Conservation (phyloP, 2,888 invertebrate genomes). For the Pyrochroa serraticornis region DNA sequence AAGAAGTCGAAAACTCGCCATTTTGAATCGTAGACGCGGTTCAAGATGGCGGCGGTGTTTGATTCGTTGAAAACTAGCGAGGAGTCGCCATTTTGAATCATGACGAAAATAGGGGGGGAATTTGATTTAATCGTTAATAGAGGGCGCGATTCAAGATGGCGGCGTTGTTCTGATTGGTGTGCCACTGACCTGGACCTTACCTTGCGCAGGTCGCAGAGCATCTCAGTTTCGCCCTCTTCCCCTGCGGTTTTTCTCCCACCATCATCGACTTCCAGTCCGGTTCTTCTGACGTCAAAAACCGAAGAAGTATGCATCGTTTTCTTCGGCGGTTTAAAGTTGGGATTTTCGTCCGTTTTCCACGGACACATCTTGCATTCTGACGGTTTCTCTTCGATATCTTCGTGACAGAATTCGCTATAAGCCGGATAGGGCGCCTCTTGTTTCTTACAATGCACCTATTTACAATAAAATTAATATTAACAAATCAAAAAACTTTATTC, state of each 20-base stretch:
- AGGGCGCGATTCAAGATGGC: no score
- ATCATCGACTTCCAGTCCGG: conserved; percentile 11
- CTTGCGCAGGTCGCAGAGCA: conserved; percentile 24
- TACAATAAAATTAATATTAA: conserved; percentile 7
- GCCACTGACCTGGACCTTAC: conserved; percentile 1
- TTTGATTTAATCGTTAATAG: no score
- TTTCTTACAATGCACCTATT: conserved; percentile 37
- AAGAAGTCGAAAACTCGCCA: no score
- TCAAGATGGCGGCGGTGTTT: no score
- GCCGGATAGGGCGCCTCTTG: conserved; percentile 44
- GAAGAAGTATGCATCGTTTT: conserved; percentile 33
- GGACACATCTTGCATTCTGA: conserved; percentile 44
- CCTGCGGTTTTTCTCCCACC: background rate
- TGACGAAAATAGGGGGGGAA: no score
- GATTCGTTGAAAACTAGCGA: no score
- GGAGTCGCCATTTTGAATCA: no score
- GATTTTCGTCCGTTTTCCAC: conserved; percentile 39
- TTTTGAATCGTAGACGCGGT: no score
- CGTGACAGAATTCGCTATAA: conserved; percentile 45
- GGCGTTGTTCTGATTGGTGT: no score
- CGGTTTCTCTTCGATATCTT: conserved; percentile 36
- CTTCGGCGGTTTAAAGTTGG: conserved; percentile 40
- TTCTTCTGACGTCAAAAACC: conserved; percentile 1
- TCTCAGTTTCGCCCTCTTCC: background rate
- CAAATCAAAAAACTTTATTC: conserved; percentile 13